These are phyloP conservation scores for Marronus borbonicus DNA, from an alignment of 2,888 invertebrate genomes.

Conservation along the genomic window DNA sequence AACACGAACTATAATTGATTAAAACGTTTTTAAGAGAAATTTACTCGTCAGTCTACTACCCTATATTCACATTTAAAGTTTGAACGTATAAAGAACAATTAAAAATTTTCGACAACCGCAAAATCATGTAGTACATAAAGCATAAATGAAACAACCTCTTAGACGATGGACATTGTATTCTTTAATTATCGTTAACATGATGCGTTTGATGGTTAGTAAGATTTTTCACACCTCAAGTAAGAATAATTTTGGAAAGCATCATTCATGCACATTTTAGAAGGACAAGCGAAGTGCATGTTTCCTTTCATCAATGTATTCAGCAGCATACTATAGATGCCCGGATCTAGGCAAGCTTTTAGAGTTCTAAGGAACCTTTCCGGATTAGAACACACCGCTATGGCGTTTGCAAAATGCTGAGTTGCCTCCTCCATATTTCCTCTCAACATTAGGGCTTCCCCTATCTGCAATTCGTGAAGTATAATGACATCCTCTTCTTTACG, in stretches of 20 bases:
- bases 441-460: slow-evolving; percentile 59
- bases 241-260: slow-evolving; percentile 38
- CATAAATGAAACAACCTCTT: slow-evolving; percentile 1
- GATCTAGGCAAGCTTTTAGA: slow-evolving; percentile 56
- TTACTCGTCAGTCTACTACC: neutral
- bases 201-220: slow-evolving; percentile 11
- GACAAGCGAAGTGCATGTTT: slow-evolving; percentile 45
- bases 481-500: slow-evolving; percentile 52
- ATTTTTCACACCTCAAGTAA: slow-evolving; percentile 36
- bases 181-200: neutral
- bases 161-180: slow-evolving; percentile 31
- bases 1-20: slow-evolving; percentile 26
- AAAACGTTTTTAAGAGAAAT: neutral
- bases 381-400: slow-evolving; percentile 59
- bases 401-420: slow-evolving; percentile 59
- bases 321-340: slow-evolving; percentile 56
- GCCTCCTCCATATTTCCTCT: slow-evolving; percentile 56
- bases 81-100: too few species aligned
- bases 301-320: slow-evolving; percentile 54
- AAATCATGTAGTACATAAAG: neutral
- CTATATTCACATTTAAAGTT: neutral
- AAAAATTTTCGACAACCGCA: too few species aligned
- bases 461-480: slow-evolving; percentile 58
- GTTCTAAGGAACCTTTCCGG: slow-evolving; percentile 58
- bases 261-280: slow-evolving; percentile 37